Conservation (phyloP, 2,113 vertebrate genomes). For the Physeter macrocephalus region DNA sequence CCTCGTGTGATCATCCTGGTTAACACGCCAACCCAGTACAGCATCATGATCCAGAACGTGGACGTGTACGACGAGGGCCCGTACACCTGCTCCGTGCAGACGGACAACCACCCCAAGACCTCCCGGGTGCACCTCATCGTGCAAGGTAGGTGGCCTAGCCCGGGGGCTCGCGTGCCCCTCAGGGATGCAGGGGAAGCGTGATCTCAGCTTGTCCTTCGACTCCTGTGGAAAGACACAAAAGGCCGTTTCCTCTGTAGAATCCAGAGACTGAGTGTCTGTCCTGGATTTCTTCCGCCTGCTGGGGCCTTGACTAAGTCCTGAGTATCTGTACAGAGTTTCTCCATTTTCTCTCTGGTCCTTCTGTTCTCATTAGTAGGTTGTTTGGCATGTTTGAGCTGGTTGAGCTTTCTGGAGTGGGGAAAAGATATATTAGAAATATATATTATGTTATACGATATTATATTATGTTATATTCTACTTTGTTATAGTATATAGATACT, state of each 20-base stretch:
- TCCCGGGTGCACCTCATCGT: constrained; percentile 95
- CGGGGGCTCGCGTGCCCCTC: accelerated
- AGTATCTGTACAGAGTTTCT: neutral
- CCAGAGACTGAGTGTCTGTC: neutral
- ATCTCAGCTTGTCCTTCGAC: neutral
- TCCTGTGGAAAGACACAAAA: neutral
- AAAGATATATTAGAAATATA: neutral
- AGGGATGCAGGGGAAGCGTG: accelerated
- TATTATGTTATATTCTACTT: too few relatives aligned
- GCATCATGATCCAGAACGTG: constrained; percentile 95
- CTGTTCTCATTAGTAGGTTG: neutral
- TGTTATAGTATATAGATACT: too few relatives aligned
- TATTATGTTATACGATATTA: too few relatives aligned
- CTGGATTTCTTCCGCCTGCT: neutral
- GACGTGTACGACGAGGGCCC: constrained; percentile 94
- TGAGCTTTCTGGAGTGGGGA: neutral
- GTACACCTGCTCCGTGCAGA: constrained; percentile 96
- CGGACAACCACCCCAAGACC: constrained; percentile 96
- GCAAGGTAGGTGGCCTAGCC: constrained; percentile 85
- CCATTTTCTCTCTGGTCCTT: neutral
- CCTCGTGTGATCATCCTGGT: constrained; percentile 93
- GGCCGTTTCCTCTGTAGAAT: neutral
- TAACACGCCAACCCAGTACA: constrained; percentile 96
- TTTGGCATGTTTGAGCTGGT: neutral
- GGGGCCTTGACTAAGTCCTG: neutral